These are phyloP conservation scores for Hystrix brachyura DNA, from an alignment of 2,113 vertebrate genomes.

Conservation along the genomic window DNA sequence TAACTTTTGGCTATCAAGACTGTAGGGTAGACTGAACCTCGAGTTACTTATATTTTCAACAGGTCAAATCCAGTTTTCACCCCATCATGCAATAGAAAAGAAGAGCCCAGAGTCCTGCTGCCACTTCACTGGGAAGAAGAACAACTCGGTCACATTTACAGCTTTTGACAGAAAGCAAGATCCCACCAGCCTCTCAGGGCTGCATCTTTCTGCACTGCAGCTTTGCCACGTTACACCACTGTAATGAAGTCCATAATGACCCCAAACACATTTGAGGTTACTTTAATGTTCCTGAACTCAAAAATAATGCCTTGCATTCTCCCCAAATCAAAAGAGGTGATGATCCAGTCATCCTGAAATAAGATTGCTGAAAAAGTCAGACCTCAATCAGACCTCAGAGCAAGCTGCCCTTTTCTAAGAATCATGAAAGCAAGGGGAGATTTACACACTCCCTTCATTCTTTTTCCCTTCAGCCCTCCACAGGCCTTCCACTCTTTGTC, in stretches of 20 bases:
- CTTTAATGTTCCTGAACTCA: conserved; percentile 46
- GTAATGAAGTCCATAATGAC: conserved; percentile 27
- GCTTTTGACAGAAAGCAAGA: background rate
- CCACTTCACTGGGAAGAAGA: background rate
- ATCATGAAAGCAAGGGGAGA: conserved; percentile 57
- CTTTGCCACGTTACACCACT: background rate
- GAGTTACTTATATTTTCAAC: background rate
- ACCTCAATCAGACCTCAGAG: conserved; percentile 61
- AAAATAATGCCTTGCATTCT: conserved; percentile 57
- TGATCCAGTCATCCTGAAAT: conserved; percentile 75
- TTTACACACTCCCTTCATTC: conserved; percentile 57
- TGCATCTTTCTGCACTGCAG: background rate
- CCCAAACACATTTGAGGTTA: conserved; percentile 43
- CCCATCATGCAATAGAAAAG: background rate
- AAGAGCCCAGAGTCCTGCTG: background rate
- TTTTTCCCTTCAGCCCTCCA: conserved; percentile 67
- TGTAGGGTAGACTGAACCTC: background rate
- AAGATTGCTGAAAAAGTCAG: conserved; percentile 64
- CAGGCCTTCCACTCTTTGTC: conserved; percentile 57
- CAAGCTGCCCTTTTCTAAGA: conserved; percentile 69
- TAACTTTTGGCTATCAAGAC: background rate
- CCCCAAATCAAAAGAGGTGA: conserved; percentile 70
- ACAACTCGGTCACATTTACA: background rate
- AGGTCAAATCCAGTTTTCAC: background rate
- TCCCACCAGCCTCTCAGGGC: background rate